Percentiles rank a stretch among this genome's conserved stretches.
Conservation (phyloP, 2,888 invertebrate species). For the Rhodophaea formosa region DNA sequence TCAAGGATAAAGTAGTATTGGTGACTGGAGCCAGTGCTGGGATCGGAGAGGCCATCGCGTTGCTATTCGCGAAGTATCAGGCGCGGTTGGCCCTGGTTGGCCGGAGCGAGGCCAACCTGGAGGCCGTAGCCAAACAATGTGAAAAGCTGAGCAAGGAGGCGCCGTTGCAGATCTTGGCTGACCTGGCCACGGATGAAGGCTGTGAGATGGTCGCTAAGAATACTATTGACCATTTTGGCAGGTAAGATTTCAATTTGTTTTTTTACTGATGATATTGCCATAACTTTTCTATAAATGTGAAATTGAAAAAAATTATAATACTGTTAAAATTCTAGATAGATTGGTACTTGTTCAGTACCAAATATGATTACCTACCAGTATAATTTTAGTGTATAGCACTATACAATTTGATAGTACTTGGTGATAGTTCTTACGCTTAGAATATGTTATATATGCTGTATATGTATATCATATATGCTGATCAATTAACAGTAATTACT, state of each 20-base stretch:
- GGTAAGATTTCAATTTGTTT: no score
- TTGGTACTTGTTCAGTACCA: no score
- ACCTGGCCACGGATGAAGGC: slow-evolving; percentile 47
- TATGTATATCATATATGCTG: no score
- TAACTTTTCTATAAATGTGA: background rate
- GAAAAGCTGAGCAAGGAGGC: slow-evolving; percentile 32
- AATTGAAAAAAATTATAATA: no score
- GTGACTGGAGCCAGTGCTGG: slow-evolving; percentile 53
- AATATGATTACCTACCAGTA: no score
- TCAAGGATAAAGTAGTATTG: slow-evolving; percentile 44
- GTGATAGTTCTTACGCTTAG: no score
- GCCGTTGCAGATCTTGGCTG: slow-evolving; percentile 42
- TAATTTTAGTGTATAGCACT: no score
- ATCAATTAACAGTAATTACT: no score
- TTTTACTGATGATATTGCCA: no score
- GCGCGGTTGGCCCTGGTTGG: slow-evolving; percentile 44
- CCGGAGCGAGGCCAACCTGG: slow-evolving; percentile 38
- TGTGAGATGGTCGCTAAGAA: slow-evolving; percentile 39
- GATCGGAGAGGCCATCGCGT: slow-evolving; percentile 39
- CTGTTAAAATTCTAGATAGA: no score
- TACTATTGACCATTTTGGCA: slow-evolving; percentile 42
- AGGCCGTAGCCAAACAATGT: slow-evolving; percentile 35
- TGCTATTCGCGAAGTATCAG: slow-evolving; percentile 41
- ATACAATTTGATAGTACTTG: no score
- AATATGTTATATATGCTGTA: no score